These are phyloP conservation scores for Pinna nobilis DNA, from an alignment of 1,140 invertebrate species.

Conservation along the genomic window DNA sequence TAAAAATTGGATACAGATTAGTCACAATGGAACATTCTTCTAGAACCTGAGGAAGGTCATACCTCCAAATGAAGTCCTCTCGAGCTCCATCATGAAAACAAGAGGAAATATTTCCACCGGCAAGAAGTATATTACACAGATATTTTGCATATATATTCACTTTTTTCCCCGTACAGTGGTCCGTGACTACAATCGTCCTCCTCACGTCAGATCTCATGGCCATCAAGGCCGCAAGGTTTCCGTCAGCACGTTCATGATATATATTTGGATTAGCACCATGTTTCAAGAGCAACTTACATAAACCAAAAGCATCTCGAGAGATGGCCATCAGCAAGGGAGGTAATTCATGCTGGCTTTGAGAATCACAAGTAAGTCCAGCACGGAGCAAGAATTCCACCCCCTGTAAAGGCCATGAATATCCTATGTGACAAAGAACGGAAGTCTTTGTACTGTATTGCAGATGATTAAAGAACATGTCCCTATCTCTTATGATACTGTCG, in stretches of 20 bases:
- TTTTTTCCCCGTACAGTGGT: neutral
- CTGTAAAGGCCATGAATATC: constrained; percentile 32
- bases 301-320: constrained; percentile 40
- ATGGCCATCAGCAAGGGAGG: constrained; percentile 59
- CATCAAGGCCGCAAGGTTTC: constrained; percentile 56
- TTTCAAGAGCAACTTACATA: constrained; percentile 54
- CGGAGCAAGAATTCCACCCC: constrained; percentile 50
- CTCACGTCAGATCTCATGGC: constrained; percentile 53
- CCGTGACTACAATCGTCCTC: constrained; percentile 3
- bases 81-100: constrained; percentile 36
- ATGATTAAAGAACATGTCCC: constrained; percentile 17
- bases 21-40: neutral
- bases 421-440: constrained; percentile 52
- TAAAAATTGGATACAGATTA: constrained; percentile 32
- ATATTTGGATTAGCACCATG: constrained; percentile 57
- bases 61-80: constrained; percentile 11
- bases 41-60: constrained; percentile 15
- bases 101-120: constrained; percentile 43
- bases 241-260: constrained; percentile 51
- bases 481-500: constrained; percentile 27
- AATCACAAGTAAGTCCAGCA: constrained; percentile 37
- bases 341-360: constrained; percentile 41
- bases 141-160: constrained; percentile 37
- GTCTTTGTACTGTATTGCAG: constrained; percentile 39
- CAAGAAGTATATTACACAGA: constrained; percentile 49